Base-by-base conservation (phyloP, 35 echinoderm and acorn worm species). In the Ptychodera flava region DNA sequence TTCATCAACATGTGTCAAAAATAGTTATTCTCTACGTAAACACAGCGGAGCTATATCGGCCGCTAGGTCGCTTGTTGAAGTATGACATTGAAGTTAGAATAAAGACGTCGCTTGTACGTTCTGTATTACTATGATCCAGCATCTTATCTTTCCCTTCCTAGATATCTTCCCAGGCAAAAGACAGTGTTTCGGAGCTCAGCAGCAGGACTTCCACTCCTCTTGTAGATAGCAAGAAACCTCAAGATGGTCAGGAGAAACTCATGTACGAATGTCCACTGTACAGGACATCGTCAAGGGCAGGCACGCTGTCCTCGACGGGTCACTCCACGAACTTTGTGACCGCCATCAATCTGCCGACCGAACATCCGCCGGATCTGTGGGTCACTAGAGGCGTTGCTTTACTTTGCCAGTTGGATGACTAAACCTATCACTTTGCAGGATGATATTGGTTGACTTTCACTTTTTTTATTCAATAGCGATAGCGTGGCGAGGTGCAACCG, bases 311-410 rank as follows among this genome's bases (percentile, higher is more conserved):
- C 32, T 97, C 95, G n/a, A 97, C 95, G 0, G 95, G 95, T 35
- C 95, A 88, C 35, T 97, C 95, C 31, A 97, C 95, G 30, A 97
- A 97, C 86, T 97, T 97, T 87, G 95, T 97, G 10, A 91, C 92
- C 0, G 87, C 95, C 0, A 85, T 97, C 0, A 79, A 90, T 79
- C 92, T 97, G 10, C 95, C 95, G 27, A 93, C 95, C 1, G 79
- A 87, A 29, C 83, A 89, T 1, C 53, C 86, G 29, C 83, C 95
- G 31, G 95, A 97, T 53, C 78, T 93, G n/a, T 97, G 95, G 95
- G 91, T 85, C 36, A 88, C 87, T 31, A 88, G 87, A 64, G 87
- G 87, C 34, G 87, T 88, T 32, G 87, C 87, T 1, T 88, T 88
- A 28, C 79, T 88, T 0, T 88, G 93, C 78, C 93, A 95, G 83